phyloP scores from a whole-genome alignment of 2,113 vertebrate species.

The Miniopterus natalensis region DNA sequence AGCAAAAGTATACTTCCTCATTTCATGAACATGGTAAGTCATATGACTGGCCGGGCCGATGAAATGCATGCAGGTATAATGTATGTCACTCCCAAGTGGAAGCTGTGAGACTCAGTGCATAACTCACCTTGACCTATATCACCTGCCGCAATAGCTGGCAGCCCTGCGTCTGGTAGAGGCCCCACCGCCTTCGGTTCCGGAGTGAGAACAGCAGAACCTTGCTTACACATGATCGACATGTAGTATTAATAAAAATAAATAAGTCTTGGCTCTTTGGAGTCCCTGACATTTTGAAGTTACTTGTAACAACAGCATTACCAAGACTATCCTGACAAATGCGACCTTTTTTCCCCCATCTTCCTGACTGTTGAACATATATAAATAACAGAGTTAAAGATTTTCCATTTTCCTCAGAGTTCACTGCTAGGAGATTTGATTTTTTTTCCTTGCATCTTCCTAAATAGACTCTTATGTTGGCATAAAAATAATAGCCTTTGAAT shows the following conservation, averaged over 20 bases:
- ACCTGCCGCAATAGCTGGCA: not conserved
- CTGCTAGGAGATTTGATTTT: not conserved
- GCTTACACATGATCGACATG: not conserved
- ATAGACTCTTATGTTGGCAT: constrained; percentile 69
- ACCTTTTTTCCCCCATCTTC: not conserved
- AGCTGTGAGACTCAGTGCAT: not conserved
- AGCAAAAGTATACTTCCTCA: not conserved
- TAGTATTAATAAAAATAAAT: not conserved
- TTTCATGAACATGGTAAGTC: not conserved
- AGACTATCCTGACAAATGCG: not conserved
- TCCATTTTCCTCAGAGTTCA: constrained; percentile 58
- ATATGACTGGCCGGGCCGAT: not conserved
- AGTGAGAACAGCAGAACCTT: not conserved
- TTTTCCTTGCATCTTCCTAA: constrained; percentile 71
- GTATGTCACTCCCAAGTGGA: not conserved
- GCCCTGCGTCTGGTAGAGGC: not conserved
- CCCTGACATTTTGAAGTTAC: constrained; percentile 32
- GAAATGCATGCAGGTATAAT: not conserved
- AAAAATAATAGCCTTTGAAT: constrained; percentile 74
- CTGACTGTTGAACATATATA: not conserved
- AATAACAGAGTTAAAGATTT: not conserved
- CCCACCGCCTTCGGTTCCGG: not conserved
- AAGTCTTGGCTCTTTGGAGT: not conserved
- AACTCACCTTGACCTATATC: not conserved
- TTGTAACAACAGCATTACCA: not conserved